phyloP scores from a whole-genome alignment of 2,113 vertebrate genomes.

The Dicrurus megarhynchus region DNA sequence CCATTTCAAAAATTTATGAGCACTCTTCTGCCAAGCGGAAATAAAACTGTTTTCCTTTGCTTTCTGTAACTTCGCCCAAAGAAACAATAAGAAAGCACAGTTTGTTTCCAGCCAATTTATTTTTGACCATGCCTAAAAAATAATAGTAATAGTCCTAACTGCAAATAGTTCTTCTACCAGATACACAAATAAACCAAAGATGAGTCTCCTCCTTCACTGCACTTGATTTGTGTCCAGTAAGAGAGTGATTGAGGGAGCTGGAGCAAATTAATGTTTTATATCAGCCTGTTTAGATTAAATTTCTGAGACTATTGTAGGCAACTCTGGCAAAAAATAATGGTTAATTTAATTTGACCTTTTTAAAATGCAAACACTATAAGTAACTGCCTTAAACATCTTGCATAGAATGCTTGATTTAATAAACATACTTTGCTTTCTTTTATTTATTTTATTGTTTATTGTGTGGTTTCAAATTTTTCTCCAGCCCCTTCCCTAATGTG shows the following conservation, averaged over 20 bases:
- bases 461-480: neutral
- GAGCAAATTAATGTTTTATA: neutral
- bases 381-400: neutral
- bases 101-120: neutral
- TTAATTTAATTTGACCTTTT: conserved; percentile 31
- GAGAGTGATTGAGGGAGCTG: neutral
- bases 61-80: neutral
- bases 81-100: neutral
- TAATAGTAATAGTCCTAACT: neutral
- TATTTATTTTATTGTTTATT: neutral
- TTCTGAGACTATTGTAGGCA: neutral
- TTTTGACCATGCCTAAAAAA: neutral
- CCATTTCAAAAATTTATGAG: neutral
- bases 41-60: neutral
- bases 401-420: neutral
- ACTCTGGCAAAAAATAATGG: neutral
- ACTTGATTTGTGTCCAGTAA: neutral
- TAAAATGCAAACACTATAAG: neutral
- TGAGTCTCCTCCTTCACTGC: neutral
- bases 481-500: neutral
- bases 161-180: neutral
- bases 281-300: neutral
- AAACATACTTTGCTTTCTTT: neutral
- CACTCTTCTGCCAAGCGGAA: neutral
- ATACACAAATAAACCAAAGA: neutral